phyloP scores from a whole-genome alignment of 2,797 vertebrate genomes.

The Rhinella marina region DNA sequence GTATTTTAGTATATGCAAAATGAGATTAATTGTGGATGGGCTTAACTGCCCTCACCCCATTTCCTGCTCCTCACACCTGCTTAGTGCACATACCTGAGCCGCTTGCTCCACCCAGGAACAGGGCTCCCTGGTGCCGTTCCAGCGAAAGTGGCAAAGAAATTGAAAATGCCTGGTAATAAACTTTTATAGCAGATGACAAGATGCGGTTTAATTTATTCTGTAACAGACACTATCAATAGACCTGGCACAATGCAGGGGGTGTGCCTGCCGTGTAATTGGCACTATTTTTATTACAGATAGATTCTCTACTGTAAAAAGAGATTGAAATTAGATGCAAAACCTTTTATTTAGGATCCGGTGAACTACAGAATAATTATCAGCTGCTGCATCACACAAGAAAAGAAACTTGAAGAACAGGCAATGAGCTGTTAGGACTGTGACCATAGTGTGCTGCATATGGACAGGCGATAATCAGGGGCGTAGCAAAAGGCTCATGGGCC shows the following conservation, averaged over 20 bases:
- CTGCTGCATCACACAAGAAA: background rate
- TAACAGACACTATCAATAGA: background rate
- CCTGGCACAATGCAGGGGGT: constrained; percentile 10
- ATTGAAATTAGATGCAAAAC: background rate
- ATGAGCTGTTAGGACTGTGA: background rate
- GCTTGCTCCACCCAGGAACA: constrained; percentile 23
- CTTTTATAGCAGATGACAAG: constrained; percentile 19
- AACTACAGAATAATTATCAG: constrained; percentile 1
- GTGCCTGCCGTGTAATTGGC: constrained; percentile 1
- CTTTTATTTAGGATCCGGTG: background rate
- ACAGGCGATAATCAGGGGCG: no score
- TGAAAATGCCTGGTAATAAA: constrained; percentile 15
- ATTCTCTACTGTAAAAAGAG: background rate
- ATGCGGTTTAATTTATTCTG: background rate
- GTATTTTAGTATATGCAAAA: background rate
- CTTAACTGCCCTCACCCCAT: constrained; percentile 43
- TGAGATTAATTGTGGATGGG: constrained; percentile 2
- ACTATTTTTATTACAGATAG: constrained; percentile 2
- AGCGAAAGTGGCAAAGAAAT: constrained; percentile 19
- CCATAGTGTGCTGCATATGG: no score
- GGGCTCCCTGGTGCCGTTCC: background rate
- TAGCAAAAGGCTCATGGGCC: no score
- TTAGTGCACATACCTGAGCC: background rate
- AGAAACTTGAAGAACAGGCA: background rate
- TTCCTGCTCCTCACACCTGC: background rate